Base-by-base conservation (phyloP, 1,140 invertebrate genomes). In the Campoletis sonorensis region DNA sequence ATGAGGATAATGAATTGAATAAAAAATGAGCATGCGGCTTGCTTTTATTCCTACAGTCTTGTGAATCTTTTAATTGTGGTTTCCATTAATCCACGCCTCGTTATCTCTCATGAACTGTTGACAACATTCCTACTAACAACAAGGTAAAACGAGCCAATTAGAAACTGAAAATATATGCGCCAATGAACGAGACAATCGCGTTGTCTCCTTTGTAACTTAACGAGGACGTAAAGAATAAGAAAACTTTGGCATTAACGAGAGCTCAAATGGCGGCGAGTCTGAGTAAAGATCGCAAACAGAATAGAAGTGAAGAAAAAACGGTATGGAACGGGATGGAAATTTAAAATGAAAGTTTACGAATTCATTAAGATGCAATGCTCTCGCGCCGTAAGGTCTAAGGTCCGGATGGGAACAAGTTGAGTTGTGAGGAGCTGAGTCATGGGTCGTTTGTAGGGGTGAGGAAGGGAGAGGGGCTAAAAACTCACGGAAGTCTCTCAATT, bases 321-420 rank as follows among this genome's bases (percentile, higher is more conserved):
- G 40, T 45, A 73, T 49, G 51, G 23, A 73, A n/a, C 18, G 71
- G 23, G 71, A 73, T 26, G 23, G 49, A 40, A 78, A 85, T 85
- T 83, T 86, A 79, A 86, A 86, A 86, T 84, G 85, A 84, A 86
- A 86, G 85, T 86, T 86, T 84, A 81, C 75, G 82, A 84, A 86
- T 86, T 86, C 80, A 84, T 84, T 83, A 81, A 80, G 75, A 82
- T 23, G 40, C 18, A 51, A 73, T 37, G 13, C n/a, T 11, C 7
- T 11, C 7, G 40, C 16, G 15, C 54, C 54, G 33, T 33, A 40
- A 21, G 33, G 33, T 45, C 10, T 33, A 40, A 40, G n/a, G 23
- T 40, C 0, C n/a, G 26, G 23, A 16, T 13, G 26, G 5, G 54
- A 73, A 21, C 45, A 26, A 73, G 45, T 73, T 51, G 33, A 23